phyloP scores from a whole-genome alignment of 64 coral and sea anemone species.

The Stichodactyla mertensii region DNA sequence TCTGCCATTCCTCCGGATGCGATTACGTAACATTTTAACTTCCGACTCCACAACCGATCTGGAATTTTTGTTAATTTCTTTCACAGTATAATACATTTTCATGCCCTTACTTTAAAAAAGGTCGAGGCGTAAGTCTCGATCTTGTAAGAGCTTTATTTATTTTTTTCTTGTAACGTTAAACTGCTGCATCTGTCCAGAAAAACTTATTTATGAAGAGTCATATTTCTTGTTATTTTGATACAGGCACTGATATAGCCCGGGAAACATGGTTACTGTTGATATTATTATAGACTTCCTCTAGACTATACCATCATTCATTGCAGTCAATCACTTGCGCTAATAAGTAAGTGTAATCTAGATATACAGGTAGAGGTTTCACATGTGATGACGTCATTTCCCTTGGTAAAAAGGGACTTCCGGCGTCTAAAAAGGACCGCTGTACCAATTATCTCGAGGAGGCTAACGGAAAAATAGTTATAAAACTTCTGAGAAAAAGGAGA shows the following conservation, averaged over 20 bases:
- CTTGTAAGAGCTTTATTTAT: not conserved
- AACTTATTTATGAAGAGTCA: not conserved
- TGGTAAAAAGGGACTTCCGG: not conserved
- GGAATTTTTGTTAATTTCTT: too few relatives aligned
- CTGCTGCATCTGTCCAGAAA: not conserved
- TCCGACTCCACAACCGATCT: not conserved
- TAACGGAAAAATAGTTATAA: too few relatives aligned
- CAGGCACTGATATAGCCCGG: not conserved
- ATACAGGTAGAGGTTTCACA: not conserved
- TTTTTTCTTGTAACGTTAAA: not conserved
- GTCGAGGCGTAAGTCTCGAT: not conserved
- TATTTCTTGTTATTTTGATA: not conserved
- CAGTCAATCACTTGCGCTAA: not conserved
- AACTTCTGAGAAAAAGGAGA: not conserved
- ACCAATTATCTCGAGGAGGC: too few relatives aligned
- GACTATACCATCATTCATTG: not conserved
- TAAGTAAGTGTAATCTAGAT: not conserved
- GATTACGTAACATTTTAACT: not conserved
- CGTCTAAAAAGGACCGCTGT: too few relatives aligned
- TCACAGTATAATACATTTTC: too few relatives aligned
- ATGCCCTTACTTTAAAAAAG: too few relatives aligned
- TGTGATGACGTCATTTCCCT: not conserved
- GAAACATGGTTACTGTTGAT: not conserved
- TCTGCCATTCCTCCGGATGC: not conserved
- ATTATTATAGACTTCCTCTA: not conserved